phyloP scores from a whole-genome alignment of 2,797 vertebrate species.

The Lemur catta region DNA sequence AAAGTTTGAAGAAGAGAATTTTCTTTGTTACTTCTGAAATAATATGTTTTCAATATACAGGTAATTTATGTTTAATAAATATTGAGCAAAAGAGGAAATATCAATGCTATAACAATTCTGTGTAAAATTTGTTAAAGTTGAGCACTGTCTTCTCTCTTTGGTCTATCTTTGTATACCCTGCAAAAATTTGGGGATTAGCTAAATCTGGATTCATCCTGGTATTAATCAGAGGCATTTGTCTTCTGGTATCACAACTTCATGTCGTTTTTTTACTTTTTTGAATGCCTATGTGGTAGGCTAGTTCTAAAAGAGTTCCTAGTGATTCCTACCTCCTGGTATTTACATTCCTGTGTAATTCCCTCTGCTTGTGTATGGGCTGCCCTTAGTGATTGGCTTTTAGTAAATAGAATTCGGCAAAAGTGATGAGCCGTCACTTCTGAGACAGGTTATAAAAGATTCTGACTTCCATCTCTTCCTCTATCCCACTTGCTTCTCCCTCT shows the following conservation, averaged over 20 bases:
- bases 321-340: not conserved
- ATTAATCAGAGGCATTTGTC: not conserved
- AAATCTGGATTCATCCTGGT: not conserved
- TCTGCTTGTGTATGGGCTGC: not conserved
- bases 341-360: not conserved
- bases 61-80: not conserved
- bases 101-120: not conserved
- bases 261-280: not conserved
- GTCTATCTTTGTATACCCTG: not conserved
- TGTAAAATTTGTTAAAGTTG: not conserved
- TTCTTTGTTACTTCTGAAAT: not conserved
- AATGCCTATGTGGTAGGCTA: not conserved
- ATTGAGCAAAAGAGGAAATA: not conserved
- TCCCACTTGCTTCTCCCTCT: not conserved
- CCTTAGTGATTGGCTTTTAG: not conserved
- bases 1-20: not conserved
- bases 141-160: not conserved
- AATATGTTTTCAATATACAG: not conserved
- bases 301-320: not conserved
- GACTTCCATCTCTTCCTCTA: not conserved
- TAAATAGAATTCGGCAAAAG: not conserved
- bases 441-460: not conserved
- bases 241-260: not conserved
- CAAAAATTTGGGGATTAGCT: not conserved
- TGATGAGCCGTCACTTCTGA: not conserved